Evolutionary conservation across 2,888 invertebrate genomes (phyloP).

Genomic region (Diachrysia chrysitis): DNA sequence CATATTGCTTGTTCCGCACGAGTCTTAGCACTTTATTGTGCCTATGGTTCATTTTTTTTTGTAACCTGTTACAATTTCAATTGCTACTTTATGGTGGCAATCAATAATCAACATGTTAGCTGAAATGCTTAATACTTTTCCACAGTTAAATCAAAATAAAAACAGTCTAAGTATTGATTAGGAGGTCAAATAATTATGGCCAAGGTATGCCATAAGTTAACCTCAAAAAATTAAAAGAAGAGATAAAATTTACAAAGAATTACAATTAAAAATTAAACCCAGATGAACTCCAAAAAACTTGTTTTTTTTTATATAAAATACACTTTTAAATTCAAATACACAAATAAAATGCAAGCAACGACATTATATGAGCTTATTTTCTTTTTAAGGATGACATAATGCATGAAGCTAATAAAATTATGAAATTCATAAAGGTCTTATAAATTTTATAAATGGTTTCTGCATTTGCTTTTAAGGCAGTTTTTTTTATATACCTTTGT

Average conservation of each 20-base stretch:
- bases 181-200: too few relatives aligned
- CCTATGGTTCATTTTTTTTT: slow-evolving; percentile 44
- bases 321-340: not conserved
- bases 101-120: not conserved
- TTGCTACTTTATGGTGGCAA: not conserved
- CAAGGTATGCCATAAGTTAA: too few relatives aligned
- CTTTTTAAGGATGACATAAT: not conserved
- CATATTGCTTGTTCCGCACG: slow-evolving; percentile 45
- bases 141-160: too few relatives aligned
- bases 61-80: slow-evolving; percentile 9
- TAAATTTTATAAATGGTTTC: slow-evolving; percentile 5
- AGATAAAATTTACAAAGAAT: too few relatives aligned
- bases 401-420: not conserved
- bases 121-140: not conserved
- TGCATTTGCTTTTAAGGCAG: not conserved
- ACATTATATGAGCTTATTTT: not conserved
- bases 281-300: too few relatives aligned
- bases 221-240: too few relatives aligned
- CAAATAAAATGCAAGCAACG: not conserved
- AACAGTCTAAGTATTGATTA: too few relatives aligned
- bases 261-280: too few relatives aligned
- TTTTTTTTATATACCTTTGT: not conserved
- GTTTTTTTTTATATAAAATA: not conserved
- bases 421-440: not conserved
- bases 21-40: slow-evolving; percentile 34